Conservation (phyloP, 2,797 vertebrate species). For the Valencia hispanica region DNA sequence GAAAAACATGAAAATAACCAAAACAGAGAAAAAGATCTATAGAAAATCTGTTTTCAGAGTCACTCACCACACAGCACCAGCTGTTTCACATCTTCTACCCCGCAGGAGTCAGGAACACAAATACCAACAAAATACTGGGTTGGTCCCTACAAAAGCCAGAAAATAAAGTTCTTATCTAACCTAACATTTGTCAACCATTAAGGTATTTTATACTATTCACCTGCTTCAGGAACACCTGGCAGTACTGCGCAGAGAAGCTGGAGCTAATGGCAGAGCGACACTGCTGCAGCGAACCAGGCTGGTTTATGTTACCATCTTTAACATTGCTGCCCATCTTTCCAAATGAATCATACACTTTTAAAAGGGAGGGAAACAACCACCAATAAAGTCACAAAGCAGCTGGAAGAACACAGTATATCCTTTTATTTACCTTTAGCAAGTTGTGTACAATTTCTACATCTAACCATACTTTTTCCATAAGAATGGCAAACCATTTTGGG, state of each 20-base stretch:
- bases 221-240: conserved; percentile 85
- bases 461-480: neutral
- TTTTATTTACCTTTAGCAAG: neutral
- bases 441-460: neutral
- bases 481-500: neutral
- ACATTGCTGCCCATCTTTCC: conserved; percentile 87
- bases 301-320: conserved; percentile 82
- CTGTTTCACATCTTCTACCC: conserved; percentile 72
- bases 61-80: conserved; percentile 74
- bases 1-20: neutral
- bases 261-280: conserved; percentile 75
- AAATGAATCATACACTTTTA: conserved; percentile 86
- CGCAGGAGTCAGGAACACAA: conserved; percentile 82
- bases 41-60: neutral
- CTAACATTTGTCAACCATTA: neutral
- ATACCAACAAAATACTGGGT: conserved; percentile 80
- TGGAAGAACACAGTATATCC: neutral
- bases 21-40: neutral
- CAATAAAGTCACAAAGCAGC: neutral
- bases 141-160: conserved; percentile 54
- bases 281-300: conserved; percentile 81
- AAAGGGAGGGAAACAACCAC: neutral
- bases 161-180: neutral
- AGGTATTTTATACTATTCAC: conserved; percentile 58
- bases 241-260: conserved; percentile 84